These are phyloP conservation scores for Tinea pellionella DNA, from an alignment of 2,888 invertebrate species.

Conservation along the genomic window DNA sequence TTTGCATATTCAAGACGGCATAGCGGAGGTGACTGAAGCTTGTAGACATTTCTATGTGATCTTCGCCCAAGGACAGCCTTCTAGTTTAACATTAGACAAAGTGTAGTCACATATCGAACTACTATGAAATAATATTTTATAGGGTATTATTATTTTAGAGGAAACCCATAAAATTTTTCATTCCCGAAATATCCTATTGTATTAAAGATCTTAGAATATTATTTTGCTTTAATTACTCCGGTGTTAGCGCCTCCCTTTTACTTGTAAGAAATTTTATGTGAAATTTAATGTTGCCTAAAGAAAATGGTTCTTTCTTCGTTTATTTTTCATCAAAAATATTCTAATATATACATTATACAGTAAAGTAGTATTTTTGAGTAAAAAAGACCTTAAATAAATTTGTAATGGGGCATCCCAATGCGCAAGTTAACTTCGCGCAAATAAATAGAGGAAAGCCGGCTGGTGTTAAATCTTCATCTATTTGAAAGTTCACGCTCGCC, in stretches of 20 bases:
- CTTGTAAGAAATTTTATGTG: slow-evolving; percentile 26
- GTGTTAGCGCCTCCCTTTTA: slow-evolving; percentile 31
- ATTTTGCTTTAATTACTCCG: slow-evolving; percentile 27
- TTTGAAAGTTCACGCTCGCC: slow-evolving; percentile 8
- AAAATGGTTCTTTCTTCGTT: slow-evolving; percentile 17
- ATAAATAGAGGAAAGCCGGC: not conserved
- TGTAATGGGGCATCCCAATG: not conserved
- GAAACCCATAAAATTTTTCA: not conserved
- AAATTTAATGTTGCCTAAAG: slow-evolving; percentile 23
- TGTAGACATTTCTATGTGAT: too few species aligned
- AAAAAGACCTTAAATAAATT: not conserved
- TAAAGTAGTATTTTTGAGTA: not conserved
- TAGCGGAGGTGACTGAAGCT: too few species aligned
- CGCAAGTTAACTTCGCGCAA: not conserved
- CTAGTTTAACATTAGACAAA: too few species aligned
- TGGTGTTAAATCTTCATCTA: slow-evolving; percentile 1
- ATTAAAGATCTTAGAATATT: slow-evolving; percentile 6
- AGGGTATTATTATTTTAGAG: not conserved
- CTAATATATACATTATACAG: not conserved
- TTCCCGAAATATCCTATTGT: not conserved
- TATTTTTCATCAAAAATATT: not conserved
- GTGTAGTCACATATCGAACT: too few species aligned
- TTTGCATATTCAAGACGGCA: too few species aligned
- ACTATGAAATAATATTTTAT: too few species aligned
- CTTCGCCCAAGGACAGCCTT: too few species aligned